Evolutionary conservation across 2,113 vertebrate species (phyloP), one percentile per base, ranked within the genome.

Genomic region (Stigmatopora nigra): DNA sequence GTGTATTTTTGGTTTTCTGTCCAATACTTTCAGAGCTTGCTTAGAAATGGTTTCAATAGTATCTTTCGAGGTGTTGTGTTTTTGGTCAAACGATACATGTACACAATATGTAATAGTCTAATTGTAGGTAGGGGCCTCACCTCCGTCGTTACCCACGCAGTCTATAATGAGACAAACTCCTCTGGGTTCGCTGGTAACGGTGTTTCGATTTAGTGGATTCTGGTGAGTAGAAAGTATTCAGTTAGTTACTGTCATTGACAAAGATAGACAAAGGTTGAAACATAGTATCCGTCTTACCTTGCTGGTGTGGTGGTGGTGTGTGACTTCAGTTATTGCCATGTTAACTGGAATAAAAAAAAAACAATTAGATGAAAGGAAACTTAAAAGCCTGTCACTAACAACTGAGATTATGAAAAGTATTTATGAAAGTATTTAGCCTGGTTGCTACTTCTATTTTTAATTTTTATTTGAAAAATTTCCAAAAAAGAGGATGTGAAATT

Each of bases 121-220:
- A 17, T 16, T 13, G 57, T 59, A n/a, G 11, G 38, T 19, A 25
- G 46, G 22, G 64, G 15, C 80, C 93, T 88, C 78, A 99, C 95
- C 93, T 86, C 87, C 81, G 10, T 94, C 91, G 55, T 85, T 92
- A 63, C 94, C 94, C 51, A 96, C 87, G 15, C 95, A 96, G 82
- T 99, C 94, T 41, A 99, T 93, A 70, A 98, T 97, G 66, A 97
- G 67, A 80, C 96, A 98, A 69, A 92, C 63, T 75, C 96, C 95
- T 56, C 92, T 86, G 57, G 91, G 91, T 0, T 84, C 72, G 47
- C 83, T 89, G 82, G 75, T 86, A 76, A 97, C 92, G 64, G 74
- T 90, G 76, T 98, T 98, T 17, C 51, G 76, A n/a, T 93, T 89
- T 51, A 87, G 67, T 7, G 36, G 22, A 6, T 17, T 58, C 87